These are phyloP conservation scores for Ovibos moschatus DNA, from an alignment of 2,113 vertebrate genomes.

Conservation along the genomic window DNA sequence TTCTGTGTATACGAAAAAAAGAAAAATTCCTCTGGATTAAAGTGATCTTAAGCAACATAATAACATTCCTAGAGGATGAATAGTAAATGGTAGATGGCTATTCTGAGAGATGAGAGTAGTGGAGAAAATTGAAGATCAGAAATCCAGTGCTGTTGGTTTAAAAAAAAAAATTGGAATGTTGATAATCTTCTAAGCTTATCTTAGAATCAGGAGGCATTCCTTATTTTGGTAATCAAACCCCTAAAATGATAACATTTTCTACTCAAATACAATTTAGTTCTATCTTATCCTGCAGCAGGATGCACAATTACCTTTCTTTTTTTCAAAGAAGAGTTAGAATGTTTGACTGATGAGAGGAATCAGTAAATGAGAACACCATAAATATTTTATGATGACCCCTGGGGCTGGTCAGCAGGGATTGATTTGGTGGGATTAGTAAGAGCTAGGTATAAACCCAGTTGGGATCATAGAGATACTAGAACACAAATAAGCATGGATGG, in stretches of 20 bases:
- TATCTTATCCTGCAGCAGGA: slow-evolving; percentile 48
- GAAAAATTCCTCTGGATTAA: background rate
- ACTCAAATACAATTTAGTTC: slow-evolving; percentile 60
- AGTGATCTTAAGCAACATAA: background rate
- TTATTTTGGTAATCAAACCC: slow-evolving; percentile 51
- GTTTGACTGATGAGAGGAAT: slow-evolving; percentile 46
- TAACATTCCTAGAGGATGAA: slow-evolving; percentile 12
- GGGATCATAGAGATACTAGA: slow-evolving; percentile 15
- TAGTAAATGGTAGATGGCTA: background rate
- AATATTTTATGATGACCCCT: slow-evolving; percentile 18
- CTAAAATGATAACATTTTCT: slow-evolving; percentile 56
- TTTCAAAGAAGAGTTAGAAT: slow-evolving; percentile 27
- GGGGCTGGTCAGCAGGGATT: slow-evolving; percentile 37
- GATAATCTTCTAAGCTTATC: background rate
- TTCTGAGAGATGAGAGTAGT: background rate
- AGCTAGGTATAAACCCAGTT: slow-evolving; percentile 31
- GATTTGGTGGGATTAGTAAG: slow-evolving; percentile 56
- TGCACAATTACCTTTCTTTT: slow-evolving; percentile 49
- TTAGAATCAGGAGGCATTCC: slow-evolving; percentile 24
- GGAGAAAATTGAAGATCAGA: background rate
- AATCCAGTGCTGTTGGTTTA: background rate
- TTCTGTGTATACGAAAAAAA: accelerated
- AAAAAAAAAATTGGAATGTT: background rate
- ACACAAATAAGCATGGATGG: slow-evolving; percentile 9
- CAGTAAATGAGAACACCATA: slow-evolving; percentile 8